Percentiles rank a stretch among this genome's conserved stretches.
phyloP scores from a whole-genome alignment of 37 sponge, comb jelly and placozoan genomes.

The Crambe crambe region DNA sequence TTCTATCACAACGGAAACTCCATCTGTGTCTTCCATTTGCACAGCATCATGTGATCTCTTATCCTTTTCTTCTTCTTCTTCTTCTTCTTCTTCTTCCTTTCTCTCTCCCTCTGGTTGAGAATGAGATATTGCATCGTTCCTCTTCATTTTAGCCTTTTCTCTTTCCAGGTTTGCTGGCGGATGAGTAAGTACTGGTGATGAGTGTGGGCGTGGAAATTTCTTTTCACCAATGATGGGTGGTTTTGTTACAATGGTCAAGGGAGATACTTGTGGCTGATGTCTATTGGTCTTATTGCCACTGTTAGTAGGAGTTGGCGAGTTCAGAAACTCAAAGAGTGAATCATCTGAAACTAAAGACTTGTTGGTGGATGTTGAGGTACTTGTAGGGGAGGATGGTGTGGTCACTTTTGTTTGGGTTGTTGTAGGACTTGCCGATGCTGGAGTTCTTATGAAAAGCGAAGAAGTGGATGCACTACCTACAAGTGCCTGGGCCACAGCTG shows the following conservation, averaged over 20 bases:
- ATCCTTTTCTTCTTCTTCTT: not conserved
- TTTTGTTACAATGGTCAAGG: not conserved
- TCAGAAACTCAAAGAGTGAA: constrained; percentile 56
- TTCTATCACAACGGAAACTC: too few relatives aligned
- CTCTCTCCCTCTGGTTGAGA: not conserved
- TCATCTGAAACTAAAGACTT: constrained; percentile 27
- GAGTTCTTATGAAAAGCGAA: not conserved
- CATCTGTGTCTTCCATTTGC: not conserved
- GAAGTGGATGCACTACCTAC: constrained; percentile 24
- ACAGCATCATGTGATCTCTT: not conserved
- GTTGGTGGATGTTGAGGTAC: not conserved
- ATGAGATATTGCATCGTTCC: not conserved
- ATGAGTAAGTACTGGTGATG: not conserved
- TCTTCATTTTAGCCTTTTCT: not conserved
- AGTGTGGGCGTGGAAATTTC: constrained; percentile 13
- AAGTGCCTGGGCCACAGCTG: constrained; percentile 17
- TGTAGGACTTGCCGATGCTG: not conserved
- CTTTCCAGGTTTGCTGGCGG: not conserved
- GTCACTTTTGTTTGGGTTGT: not conserved
- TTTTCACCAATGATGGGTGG: not conserved
- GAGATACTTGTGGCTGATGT: not conserved
- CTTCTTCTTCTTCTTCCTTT: not conserved
- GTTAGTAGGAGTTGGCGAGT: constrained; percentile 30
- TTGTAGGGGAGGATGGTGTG: not conserved
- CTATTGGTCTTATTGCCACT: not conserved